These are phyloP conservation scores for Drosophila lacicola DNA, from an alignment of 2,888 invertebrate genomes.

Conservation along the genomic window DNA sequence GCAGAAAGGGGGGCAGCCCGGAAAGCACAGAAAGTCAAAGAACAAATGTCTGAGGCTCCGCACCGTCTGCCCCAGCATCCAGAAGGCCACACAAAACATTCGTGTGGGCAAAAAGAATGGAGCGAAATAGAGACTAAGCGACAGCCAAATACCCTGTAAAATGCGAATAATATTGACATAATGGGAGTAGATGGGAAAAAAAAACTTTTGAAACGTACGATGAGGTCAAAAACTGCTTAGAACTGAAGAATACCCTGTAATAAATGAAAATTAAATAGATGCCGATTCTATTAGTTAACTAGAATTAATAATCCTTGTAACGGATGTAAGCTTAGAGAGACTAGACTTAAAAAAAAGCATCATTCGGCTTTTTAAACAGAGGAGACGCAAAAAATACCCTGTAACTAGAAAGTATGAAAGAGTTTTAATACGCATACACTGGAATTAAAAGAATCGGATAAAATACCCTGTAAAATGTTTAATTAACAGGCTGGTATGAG, in stretches of 20 bases:
- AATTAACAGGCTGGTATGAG: too few species aligned
- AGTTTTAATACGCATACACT: too few species aligned
- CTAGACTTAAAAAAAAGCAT: too few species aligned
- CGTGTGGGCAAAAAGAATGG: conserved; percentile 27
- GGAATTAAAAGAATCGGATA: too few species aligned
- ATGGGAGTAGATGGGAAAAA: too few species aligned
- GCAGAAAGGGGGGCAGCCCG: conserved; percentile 36
- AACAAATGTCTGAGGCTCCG: conserved; percentile 72
- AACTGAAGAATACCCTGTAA: conserved; percentile 15
- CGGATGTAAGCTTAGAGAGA: too few species aligned
- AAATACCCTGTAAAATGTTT: not conserved
- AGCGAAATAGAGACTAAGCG: not conserved
- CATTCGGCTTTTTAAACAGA: too few species aligned
- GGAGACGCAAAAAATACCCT: not conserved
- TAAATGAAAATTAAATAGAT: too few species aligned
- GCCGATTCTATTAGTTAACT: not conserved
- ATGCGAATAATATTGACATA: too few species aligned
- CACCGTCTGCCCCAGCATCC: conserved; percentile 32
- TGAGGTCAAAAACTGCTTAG: not conserved
- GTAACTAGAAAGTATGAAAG: not conserved
- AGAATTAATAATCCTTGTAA: too few species aligned
- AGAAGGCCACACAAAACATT: conserved; percentile 52
- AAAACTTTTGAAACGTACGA: not conserved
- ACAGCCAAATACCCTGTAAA: conserved; percentile 22
- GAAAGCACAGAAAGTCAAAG: conserved; percentile 78